Percentiles rank a stretch among this genome's conserved stretches.
Conservation (phyloP, 2,113 vertebrate genomes). For the Poicephalus meyeri region DNA sequence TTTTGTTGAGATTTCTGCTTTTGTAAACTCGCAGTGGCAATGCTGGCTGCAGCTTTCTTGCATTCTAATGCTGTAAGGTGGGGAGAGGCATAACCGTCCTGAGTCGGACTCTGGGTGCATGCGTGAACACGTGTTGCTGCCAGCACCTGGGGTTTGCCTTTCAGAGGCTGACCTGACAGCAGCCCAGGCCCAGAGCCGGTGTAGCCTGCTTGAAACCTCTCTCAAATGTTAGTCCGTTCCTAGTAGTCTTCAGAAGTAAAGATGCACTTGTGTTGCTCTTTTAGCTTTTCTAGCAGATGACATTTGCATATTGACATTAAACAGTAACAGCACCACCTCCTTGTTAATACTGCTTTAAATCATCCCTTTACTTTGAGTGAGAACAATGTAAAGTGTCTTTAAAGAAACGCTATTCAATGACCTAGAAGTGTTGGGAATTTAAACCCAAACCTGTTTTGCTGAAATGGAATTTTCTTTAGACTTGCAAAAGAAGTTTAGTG, state of each 20-base stretch:
- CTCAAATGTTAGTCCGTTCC: conserved; percentile 2
- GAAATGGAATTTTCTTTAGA: conserved; percentile 56
- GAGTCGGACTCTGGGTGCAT: accelerated
- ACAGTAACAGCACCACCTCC: conserved; percentile 46
- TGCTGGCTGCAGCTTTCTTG: background rate
- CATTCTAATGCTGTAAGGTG: background rate
- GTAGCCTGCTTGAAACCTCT: background rate
- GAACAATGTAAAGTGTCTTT: conserved; percentile 51
- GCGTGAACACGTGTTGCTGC: background rate
- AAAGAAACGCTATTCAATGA: conserved; percentile 49
- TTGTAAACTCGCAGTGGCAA: conserved; percentile 29
- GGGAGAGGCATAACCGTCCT: accelerated
- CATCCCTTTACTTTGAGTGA: conserved; percentile 54
- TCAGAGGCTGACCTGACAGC: background rate
- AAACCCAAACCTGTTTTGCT: conserved; percentile 32
- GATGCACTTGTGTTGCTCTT: conserved; percentile 56
- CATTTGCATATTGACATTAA: conserved; percentile 65
- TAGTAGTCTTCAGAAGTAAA: conserved; percentile 28
- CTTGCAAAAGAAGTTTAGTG: conserved; percentile 27
- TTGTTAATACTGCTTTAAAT: conserved; percentile 67
- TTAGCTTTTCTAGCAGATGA: conserved; percentile 50
- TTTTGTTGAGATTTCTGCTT: conserved; percentile 31
- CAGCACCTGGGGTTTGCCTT: accelerated
- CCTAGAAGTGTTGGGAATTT: background rate
- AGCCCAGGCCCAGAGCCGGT: background rate